A percentile compares a stretch with the other conserved stretches of the same genome.
These are phyloP conservation scores for Rhagonycha fulva DNA, from an alignment of 2,888 invertebrate genomes.

Conservation along the genomic window DNA sequence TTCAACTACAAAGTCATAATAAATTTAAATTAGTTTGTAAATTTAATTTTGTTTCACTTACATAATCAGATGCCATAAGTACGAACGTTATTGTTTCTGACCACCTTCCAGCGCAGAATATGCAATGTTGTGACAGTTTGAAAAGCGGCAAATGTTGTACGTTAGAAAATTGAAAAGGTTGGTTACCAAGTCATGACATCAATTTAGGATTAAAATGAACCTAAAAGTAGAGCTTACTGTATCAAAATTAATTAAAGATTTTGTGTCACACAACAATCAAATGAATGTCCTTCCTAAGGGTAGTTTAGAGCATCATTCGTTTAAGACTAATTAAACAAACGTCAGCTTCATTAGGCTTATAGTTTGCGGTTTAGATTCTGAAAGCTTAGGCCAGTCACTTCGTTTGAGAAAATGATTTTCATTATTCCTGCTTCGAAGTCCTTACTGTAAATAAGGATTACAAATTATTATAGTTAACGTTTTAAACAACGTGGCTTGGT, in stretches of 20 bases:
- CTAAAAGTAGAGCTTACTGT: neutral
- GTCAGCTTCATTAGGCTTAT: conserved; percentile 34
- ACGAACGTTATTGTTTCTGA: conserved; percentile 32
- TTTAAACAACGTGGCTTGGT: neutral
- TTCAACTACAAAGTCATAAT: too few relatives aligned
- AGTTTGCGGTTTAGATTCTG: conserved; percentile 20
- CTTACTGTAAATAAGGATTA: conserved; percentile 17
- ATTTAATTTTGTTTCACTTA: neutral
- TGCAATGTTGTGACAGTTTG: conserved; percentile 36
- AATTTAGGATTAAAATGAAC: neutral
- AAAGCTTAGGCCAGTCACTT: conserved; percentile 31
- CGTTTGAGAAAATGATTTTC: conserved; percentile 22
- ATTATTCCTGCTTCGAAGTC: conserved; percentile 16
- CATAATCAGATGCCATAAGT: neutral
- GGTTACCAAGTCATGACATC: neutral
- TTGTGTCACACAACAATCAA: neutral
- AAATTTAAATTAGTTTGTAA: neutral
- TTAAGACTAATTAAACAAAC: conserved; percentile 33
- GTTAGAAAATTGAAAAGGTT: conserved; percentile 5
- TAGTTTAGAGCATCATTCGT: neutral
- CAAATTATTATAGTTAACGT: neutral
- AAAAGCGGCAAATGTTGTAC: conserved; percentile 29
- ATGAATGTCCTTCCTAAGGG: neutral
- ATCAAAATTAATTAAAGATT: neutral
- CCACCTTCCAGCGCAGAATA: conserved; percentile 35